Conservation (phyloP, 2,113 vertebrate species). For the Eclectus roratus region DNA sequence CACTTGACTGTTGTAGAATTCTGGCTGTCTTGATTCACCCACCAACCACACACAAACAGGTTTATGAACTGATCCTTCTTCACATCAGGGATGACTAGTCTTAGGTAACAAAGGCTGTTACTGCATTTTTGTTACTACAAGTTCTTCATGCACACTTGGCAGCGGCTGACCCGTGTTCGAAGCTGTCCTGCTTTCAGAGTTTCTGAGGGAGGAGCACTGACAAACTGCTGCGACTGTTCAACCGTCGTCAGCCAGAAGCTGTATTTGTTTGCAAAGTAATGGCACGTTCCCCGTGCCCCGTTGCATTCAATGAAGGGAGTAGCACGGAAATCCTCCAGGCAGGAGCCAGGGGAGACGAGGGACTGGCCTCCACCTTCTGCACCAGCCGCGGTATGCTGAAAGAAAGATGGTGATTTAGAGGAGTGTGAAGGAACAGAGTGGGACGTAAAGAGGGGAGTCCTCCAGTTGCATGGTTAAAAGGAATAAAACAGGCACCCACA, state of each 20-base stretch:
- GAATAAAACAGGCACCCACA: not conserved
- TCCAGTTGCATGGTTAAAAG: not conserved
- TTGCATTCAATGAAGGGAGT: conserved; percentile 97
- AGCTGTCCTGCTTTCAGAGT: conserved; percentile 89
- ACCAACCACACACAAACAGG: not conserved
- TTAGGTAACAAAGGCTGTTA: not conserved
- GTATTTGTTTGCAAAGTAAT: conserved; percentile 96
- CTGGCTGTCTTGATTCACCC: not conserved
- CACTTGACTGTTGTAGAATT: not conserved
- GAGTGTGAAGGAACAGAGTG: not conserved
- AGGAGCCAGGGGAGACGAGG: conserved; percentile 92
- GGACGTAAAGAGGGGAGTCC: not conserved
- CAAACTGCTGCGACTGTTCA: conserved; percentile 80
- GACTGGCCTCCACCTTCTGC: conserved; percentile 93
- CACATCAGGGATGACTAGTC: not conserved
- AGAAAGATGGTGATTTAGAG: not conserved
- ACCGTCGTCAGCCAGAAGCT: conserved; percentile 95
- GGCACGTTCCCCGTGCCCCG: conserved; percentile 87
- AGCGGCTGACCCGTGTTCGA: conserved; percentile 87
- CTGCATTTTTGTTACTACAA: conserved; percentile 71
- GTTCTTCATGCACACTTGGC: conserved; percentile 97
- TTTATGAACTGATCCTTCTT: not conserved
- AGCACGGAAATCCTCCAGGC: conserved; percentile 92
- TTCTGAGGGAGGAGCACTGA: conserved; percentile 72
- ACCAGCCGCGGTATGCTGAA: conserved; percentile 91